Percentiles rank a stretch among this genome's conserved stretches.
These are phyloP conservation scores for Cyprinodon variegatus DNA, from an alignment of 2,113 vertebrate species.

Conservation along the genomic window DNA sequence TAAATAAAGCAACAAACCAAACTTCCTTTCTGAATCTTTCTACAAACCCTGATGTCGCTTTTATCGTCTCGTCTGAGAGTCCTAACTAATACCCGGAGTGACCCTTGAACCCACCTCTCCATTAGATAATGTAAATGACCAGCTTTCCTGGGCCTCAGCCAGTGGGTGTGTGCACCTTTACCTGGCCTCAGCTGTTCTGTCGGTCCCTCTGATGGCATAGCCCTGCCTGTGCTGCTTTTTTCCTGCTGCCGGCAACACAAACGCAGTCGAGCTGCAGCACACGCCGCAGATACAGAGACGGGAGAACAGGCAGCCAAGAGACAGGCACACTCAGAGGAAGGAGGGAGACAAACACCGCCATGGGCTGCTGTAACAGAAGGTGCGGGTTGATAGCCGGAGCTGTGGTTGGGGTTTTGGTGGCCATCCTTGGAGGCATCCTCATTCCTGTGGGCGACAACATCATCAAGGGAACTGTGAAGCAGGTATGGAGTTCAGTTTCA, in stretches of 20 bases:
- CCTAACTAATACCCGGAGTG: slow-evolving; percentile 3
- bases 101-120: slow-evolving; percentile 30
- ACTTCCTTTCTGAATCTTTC: slow-evolving; percentile 20
- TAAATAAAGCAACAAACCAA: not conserved
- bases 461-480: slow-evolving; percentile 81
- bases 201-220: slow-evolving; percentile 45
- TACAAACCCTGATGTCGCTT: not conserved
- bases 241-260: slow-evolving; percentile 31
- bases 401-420: slow-evolving; percentile 80
- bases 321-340: slow-evolving; percentile 31
- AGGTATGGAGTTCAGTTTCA: slow-evolving; percentile 80
- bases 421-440: slow-evolving; percentile 86
- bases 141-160: slow-evolving; percentile 4
- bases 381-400: slow-evolving; percentile 82
- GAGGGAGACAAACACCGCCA: slow-evolving; percentile 55
- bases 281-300: slow-evolving; percentile 38
- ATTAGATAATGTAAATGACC: slow-evolving; percentile 30
- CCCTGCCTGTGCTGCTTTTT: slow-evolving; percentile 30
- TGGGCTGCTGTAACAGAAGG: slow-evolving; percentile 77
- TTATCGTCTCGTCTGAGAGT: slow-evolving; percentile 44
- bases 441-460: slow-evolving; percentile 87
- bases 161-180: slow-evolving; percentile 49
- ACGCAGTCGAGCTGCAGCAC: slow-evolving; percentile 43
- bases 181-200: slow-evolving; percentile 51
- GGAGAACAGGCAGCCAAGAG: slow-evolving; percentile 55